Evolutionary conservation across 2,113 vertebrate species (phyloP), one percentile per base, ranked within the genome.

Genomic region (Clupea harengus): DNA sequence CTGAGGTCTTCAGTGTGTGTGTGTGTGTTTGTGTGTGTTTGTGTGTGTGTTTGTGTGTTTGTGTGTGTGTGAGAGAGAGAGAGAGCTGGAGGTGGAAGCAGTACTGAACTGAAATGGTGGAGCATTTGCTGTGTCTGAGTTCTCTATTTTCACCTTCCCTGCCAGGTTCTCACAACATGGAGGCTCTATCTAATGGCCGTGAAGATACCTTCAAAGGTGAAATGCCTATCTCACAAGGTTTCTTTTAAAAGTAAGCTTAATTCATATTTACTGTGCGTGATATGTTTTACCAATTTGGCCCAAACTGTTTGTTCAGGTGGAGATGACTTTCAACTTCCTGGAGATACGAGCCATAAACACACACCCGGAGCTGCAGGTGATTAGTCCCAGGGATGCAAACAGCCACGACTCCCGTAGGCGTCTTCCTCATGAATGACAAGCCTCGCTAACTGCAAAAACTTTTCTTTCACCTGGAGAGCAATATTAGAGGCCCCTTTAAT

Each of bases 171-270:
- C 84, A 93, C 95, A 85, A 94, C 95, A 90, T 97, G 96, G 95
- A 94, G 95, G 50, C 95, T 96, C 49, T 95, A 96, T 91, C 92
- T 97, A 83, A 93, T 97, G 83, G 92, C 92, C 22, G 89, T 95
- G 60, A 96, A 96, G 91, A 89, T 95, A 85, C 96, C 96, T 4
- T 89, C 96, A 75, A 97, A 97, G 96, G 96, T 97, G 89, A 13
- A 22, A 75, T 20, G 5, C 46, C 25, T 39, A 39, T 39, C 49
- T 18, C 1, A n/a, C 0, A 0, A 20, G 85, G 8, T 86, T 45
- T 72, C 45, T 13, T 86, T 54, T 18, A 85, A 44, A 45, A 18
- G 15, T 54, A 18, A 54, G 54, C 54, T 60, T 60, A 11, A 22
- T 22, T 60, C 18, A 20, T 6, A 60, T 60, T 18, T 20, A 82